Base-by-base conservation (phyloP, 2,113 vertebrate genomes). In the Misgurnus mizolepis region DNA sequence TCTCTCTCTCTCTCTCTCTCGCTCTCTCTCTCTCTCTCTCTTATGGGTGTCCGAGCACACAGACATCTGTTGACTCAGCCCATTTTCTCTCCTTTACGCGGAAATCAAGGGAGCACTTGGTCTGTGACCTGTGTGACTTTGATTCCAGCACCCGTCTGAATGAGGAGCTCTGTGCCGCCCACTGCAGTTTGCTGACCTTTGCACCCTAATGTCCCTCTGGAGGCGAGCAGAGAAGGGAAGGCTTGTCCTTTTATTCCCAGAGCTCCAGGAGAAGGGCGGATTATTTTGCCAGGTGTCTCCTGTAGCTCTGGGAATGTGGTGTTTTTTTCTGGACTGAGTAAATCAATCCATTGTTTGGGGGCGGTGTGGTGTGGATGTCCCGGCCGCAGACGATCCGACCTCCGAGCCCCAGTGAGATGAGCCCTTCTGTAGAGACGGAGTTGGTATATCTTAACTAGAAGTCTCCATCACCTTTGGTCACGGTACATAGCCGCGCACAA, bases 201-300 rank as follows among this genome's bases (percentile, higher is more conserved):
- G 83, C 84, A 7, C 84, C 86, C 80, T 27, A 7, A 77, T 45
- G 0, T 83, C 64, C 77, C 81, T 67, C 67, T 80, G 27, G 77
- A 78, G 81, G 66, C 40, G 22, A 41, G 22, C 40, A 65, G 66
- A 86, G 80, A 83, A 85, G 78, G 68, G 60, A 67, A 78, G 83
- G 78, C 77, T 84, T 80, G 80, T 89, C 83, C 82, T 80, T 83
- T 82, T 76, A 76, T 47, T 69, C 79, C 77, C 45, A 67, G 43
- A 70, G 7, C 85, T 80, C 72, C 82, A 76, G 80, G 73, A 78
- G 76, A 72, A 77, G 78, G 68, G 65, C 41, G 74, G 80, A 76
- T 83, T 91, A 87, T 93, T 91, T 91, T 88, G 83, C 86, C 88
- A 92, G 90, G 90, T 91, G 90, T 90, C 86, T 88, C 83, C 85